These are phyloP conservation scores for Gallinago solitaria DNA, from an alignment of 2,797 vertebrate species.

Conservation along the genomic window DNA sequence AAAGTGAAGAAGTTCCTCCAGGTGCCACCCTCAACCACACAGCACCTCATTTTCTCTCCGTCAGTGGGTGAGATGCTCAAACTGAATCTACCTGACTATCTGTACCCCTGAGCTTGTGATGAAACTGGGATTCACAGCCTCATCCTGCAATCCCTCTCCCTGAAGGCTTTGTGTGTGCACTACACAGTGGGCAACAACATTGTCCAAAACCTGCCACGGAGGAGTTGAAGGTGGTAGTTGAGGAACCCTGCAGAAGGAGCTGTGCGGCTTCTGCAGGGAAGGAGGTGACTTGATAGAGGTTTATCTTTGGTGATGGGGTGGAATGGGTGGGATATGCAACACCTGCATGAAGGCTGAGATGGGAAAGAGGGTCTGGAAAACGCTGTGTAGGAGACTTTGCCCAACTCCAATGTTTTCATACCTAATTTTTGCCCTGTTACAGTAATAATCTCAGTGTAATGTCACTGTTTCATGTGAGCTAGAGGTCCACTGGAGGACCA, in stretches of 20 bases:
- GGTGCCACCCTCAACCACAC: background rate
- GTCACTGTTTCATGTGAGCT: accelerated
- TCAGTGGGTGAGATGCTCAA: background rate
- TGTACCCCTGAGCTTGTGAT: background rate
- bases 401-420: accelerated
- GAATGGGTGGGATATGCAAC: background rate
- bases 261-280: background rate
- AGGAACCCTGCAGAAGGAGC: background rate
- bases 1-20: too few species aligned
- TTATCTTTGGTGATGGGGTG: background rate
- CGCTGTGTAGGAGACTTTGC: background rate
- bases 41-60: background rate
- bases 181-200: background rate
- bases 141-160: background rate
- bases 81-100: too few species aligned
- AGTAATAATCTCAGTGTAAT: background rate
- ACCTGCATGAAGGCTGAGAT: background rate
- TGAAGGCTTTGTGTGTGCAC: too few species aligned
- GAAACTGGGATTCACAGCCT: background rate
- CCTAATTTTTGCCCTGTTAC: accelerated
- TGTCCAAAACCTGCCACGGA: background rate
- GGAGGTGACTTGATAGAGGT: background rate
- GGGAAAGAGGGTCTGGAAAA: background rate
- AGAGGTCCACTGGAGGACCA: background rate
- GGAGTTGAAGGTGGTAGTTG: background rate